Evolutionary conservation across 2,797 vertebrate genomes (phyloP).

Genomic region (Hirundo rustica): DNA sequence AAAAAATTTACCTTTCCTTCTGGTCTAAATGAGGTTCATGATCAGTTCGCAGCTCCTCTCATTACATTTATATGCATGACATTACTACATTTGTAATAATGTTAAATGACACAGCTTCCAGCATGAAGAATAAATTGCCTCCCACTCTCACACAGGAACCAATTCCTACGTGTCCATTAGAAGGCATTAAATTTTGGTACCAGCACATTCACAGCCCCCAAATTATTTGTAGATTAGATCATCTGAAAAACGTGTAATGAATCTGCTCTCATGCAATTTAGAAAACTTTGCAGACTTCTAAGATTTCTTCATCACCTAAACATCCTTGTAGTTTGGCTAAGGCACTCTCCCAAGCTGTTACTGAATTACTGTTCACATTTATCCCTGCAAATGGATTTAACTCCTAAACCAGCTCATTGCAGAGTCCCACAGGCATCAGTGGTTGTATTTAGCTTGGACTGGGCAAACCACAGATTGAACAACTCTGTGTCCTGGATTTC

Average conservation of each 20-base stretch:
- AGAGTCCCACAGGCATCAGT: neutral
- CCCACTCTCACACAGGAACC: slow-evolving; percentile 3
- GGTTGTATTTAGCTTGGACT: neutral
- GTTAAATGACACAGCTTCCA: neutral
- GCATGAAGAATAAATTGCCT: neutral
- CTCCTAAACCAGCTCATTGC: neutral
- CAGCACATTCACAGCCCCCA: neutral
- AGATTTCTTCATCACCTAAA: neutral
- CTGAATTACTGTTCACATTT: neutral
- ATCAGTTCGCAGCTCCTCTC: slow-evolving; percentile 2
- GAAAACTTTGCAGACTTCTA: neutral
- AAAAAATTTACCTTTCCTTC: neutral
- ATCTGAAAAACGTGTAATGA: neutral
- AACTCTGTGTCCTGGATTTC: neutral
- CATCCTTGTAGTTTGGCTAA: neutral
- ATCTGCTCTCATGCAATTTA: neutral
- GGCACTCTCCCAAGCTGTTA: neutral
- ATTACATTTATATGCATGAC: neutral
- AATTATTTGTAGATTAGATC: neutral
- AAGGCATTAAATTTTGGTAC: neutral
- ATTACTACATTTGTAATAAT: slow-evolving; percentile 22
- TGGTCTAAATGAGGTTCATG: slow-evolving; percentile 34
- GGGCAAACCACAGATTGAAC: neutral
- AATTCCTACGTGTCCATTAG: neutral
- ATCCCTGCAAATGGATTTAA: neutral